A percentile compares a stretch with the other conserved stretches of the same genome.
phyloP scores from a whole-genome alignment of 2,888 invertebrate genomes.

The Harpalus rufipes region DNA sequence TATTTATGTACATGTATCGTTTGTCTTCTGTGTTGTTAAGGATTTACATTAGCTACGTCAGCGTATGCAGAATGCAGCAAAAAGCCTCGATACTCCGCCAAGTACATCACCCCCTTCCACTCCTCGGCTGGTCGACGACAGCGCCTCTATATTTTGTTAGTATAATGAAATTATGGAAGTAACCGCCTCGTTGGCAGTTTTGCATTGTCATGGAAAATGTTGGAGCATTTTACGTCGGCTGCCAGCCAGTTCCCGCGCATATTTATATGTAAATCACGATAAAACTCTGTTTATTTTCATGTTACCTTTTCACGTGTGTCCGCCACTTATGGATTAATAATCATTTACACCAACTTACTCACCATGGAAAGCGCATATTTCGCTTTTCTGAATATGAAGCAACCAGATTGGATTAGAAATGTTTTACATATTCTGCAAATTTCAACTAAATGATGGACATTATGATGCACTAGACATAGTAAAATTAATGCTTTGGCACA shows the following conservation, averaged over 20 bases:
- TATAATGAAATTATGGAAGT: conserved; percentile 67
- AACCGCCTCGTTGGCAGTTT: conserved; percentile 64
- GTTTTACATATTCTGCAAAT: not conserved
- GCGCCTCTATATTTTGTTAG: conserved; percentile 65
- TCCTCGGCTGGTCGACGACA: conserved; percentile 21
- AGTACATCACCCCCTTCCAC: not conserved
- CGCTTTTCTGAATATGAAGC: not conserved
- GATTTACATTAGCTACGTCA: conserved; percentile 39
- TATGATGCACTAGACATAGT: not conserved
- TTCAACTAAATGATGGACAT: not conserved
- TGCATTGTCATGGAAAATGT: conserved; percentile 67
- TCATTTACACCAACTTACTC: conserved; percentile 28
- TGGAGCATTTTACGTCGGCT: conserved; percentile 55
- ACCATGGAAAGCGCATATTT: not conserved
- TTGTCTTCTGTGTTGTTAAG: not conserved
- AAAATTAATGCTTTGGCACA: not conserved
- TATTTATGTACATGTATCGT: too few relatives aligned
- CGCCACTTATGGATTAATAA: conserved; percentile 55
- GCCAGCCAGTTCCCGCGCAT: conserved; percentile 26
- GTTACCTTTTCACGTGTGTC: conserved; percentile 62
- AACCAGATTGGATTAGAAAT: not conserved
- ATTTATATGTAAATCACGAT: conserved; percentile 65
- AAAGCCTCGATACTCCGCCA: conserved; percentile 41
- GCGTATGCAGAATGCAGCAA: conserved; percentile 44
- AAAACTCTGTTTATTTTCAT: conserved; percentile 64